phyloP scores from a whole-genome alignment of 2,113 vertebrate species.

The Caranx ignobilis region DNA sequence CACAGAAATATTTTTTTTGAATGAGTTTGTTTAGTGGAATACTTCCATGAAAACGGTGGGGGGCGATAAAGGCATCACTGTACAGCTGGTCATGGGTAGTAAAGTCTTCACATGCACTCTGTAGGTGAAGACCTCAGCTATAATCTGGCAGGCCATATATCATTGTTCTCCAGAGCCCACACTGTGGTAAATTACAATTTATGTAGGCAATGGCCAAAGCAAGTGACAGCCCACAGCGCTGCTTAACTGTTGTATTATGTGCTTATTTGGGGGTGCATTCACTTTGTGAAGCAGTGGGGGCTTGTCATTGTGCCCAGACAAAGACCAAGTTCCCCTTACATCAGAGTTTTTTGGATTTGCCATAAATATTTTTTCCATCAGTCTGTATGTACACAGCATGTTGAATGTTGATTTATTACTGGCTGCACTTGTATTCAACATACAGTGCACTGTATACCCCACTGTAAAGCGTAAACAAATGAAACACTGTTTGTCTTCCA shows the following conservation, averaged over 20 bases:
- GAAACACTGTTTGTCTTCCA: constrained; percentile 66
- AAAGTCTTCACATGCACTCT: constrained; percentile 31
- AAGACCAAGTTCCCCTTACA: constrained; percentile 45
- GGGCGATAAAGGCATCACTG: constrained; percentile 70
- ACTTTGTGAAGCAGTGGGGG: neutral
- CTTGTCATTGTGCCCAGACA: constrained; percentile 43
- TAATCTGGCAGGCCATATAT: constrained; percentile 13
- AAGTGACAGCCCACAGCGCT: neutral
- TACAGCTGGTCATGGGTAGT: constrained; percentile 26
- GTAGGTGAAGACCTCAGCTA: constrained; percentile 17
- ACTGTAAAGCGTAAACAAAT: constrained; percentile 54
- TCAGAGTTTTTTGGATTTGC: constrained; percentile 51
- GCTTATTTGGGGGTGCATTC: constrained; percentile 4
- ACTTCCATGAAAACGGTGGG: constrained; percentile 43
- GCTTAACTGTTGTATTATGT: constrained; percentile 14
- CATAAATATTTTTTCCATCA: constrained; percentile 59
- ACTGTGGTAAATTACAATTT: constrained; percentile 15
- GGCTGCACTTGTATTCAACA: constrained; percentile 30
- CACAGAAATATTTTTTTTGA: constrained; percentile 63
- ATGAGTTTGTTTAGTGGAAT: constrained; percentile 55
- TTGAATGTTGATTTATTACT: constrained; percentile 25
- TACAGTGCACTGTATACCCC: constrained; percentile 33
- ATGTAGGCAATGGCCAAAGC: neutral
- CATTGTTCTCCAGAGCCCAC: neutral
- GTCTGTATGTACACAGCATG: constrained; percentile 36